These are phyloP conservation scores for Carettochelys insculpta DNA, from an alignment of 2,113 vertebrate species.

Conservation along the genomic window DNA sequence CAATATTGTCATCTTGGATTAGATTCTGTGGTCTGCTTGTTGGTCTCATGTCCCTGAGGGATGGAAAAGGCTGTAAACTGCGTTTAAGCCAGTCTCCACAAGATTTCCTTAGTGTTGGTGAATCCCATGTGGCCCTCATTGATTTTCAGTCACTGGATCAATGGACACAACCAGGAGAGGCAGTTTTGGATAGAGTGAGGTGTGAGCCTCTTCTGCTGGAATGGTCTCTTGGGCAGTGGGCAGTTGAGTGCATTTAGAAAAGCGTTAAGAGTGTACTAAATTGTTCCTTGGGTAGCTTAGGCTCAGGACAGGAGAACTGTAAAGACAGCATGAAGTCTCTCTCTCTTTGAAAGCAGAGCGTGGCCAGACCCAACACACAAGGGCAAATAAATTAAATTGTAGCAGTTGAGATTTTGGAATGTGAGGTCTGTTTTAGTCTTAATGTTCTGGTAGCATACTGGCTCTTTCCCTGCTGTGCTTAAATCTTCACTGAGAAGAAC, in stretches of 20 bases:
- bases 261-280: too few species aligned
- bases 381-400: background rate
- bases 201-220: background rate
- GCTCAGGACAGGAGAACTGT: too few species aligned
- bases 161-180: background rate
- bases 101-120: background rate
- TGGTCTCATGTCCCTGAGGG: background rate
- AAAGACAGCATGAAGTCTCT: accelerated
- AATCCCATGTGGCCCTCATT: background rate
- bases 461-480: slow-evolving; percentile 14
- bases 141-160: background rate
- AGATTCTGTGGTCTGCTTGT: background rate
- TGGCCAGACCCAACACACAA: accelerated
- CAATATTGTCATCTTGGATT: background rate
- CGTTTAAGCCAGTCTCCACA: background rate
- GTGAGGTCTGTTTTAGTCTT: too few species aligned
- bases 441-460: too few species aligned
- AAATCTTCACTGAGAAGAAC: background rate
- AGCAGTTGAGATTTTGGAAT: background rate
- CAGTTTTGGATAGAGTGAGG: accelerated
- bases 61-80: background rate
- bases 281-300: too few species aligned
- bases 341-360: background rate
- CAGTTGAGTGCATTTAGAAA: background rate
- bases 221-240: background rate